phyloP scores from a whole-genome alignment of 2,888 invertebrate genomes.

The Cheilosia scutellata region DNA sequence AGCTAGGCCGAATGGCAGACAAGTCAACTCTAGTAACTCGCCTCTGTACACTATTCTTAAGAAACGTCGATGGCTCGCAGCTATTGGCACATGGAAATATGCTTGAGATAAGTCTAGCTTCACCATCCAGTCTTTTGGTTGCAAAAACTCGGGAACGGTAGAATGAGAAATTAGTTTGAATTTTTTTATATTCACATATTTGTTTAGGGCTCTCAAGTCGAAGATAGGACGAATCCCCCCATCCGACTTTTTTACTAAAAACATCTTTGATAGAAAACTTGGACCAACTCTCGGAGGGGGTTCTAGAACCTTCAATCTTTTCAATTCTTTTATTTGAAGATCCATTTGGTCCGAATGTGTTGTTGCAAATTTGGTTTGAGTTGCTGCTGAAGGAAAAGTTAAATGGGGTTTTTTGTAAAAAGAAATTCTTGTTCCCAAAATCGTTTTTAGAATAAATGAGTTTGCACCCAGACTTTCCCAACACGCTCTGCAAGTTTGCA shows the following conservation, averaged over 20 bases:
- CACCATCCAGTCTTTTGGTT: slow-evolving; percentile 2
- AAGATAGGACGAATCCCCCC: slow-evolving; percentile 6
- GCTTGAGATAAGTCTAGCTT: neutral
- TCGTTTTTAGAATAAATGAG: slow-evolving; percentile 4
- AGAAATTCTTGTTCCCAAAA: slow-evolving; percentile 8
- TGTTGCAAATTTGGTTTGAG: slow-evolving; percentile 11
- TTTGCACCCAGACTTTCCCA: slow-evolving; percentile 10
- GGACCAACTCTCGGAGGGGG: neutral
- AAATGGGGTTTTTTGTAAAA: slow-evolving; percentile 1
- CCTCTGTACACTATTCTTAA: neutral
- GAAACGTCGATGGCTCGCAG: slow-evolving; percentile 14
- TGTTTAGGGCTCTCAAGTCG: slow-evolving; percentile 14
- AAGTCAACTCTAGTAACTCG: neutral
- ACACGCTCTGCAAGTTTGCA: neutral
- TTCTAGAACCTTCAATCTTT: slow-evolving; percentile 11
- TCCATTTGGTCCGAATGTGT: slow-evolving; percentile 3
- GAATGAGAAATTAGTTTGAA: slow-evolving; percentile 18
- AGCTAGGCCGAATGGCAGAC: slow-evolving; percentile 37
- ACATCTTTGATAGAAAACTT: slow-evolving; percentile 35
- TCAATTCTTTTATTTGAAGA: neutral
- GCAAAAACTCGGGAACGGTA: slow-evolving; percentile 2
- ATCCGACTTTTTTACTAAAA: slow-evolving; percentile 2
- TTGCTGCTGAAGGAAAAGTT: slow-evolving; percentile 12
- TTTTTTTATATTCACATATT: slow-evolving; percentile 15
- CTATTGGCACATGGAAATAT: slow-evolving; percentile 24